Base-by-base conservation (phyloP, 2,797 vertebrate species). In the Babyrousa celebensis region DNA sequence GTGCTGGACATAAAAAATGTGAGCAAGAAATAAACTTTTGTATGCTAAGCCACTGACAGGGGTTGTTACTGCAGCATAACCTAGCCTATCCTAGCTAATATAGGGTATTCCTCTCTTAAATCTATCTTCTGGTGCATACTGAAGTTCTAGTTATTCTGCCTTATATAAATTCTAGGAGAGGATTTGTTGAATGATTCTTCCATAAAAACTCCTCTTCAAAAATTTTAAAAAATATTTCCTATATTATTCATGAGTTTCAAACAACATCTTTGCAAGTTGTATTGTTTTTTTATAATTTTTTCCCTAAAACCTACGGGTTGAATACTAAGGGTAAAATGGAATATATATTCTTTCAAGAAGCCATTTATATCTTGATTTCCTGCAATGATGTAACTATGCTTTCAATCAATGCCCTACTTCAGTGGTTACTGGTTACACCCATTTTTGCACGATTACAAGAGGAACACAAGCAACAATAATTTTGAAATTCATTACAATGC, bases 401-500 rank as follows among this genome's bases (percentile, higher is more conserved):
- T 98, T 98, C 96, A 94, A 94, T 98, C 97, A 96, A 40, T 97
- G 89, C 74, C 91, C 96, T 96, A 77, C 77, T 98, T 98, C 77
- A 87, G 54, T 96, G 72, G 75, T 98, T 96, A 87, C 96, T 97
- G 92, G 89, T 97, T 98, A 85, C 85, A 96, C 91, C 92, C 94
- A 95, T 97, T 98, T 98, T 98, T 97, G 79, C 96, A 98, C 92
- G 75, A 98, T 98, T 98, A 98, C 97, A 98, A 98, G 97, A 98
- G 94, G 95, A 98, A 98, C 86, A 91, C 80, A 96, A 98, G 98
- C 98, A 98, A 98, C 98, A 98, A 98, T 99, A 98, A 99, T 98
- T 98, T 98, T 98, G 96, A 98, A 99, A 99, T 99, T 98, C 98
- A 98, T 99, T 99, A 98, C 98, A 99, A 98, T 98, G 99, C 98